Evolutionary conservation across 2,113 vertebrate species (phyloP).

Genomic region (Sinocyclocheilus maitianheensis): DNA sequence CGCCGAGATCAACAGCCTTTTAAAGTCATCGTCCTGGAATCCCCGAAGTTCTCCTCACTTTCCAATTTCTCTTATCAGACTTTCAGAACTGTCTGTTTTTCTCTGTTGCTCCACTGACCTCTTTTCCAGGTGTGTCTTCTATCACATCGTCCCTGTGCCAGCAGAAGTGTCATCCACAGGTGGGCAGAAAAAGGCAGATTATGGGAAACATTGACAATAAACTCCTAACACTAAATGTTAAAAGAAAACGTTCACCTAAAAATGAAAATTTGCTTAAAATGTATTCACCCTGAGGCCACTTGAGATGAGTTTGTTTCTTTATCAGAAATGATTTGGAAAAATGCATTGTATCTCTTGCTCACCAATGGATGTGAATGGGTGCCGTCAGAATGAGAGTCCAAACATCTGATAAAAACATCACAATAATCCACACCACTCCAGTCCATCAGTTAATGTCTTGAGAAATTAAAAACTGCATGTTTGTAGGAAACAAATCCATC

Average conservation of each 20-base stretch:
- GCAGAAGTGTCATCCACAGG: conserved; percentile 11
- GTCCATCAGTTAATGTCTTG: too few species aligned
- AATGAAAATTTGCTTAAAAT: neutral
- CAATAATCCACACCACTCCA: neutral
- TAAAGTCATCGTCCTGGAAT: conserved; percentile 23
- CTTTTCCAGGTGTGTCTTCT: conserved; percentile 37
- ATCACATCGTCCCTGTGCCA: conserved; percentile 9
- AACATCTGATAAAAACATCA: neutral
- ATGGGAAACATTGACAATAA: neutral
- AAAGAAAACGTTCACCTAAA: neutral
- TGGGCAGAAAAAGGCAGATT: neutral
- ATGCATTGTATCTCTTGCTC: neutral
- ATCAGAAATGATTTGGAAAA: neutral
- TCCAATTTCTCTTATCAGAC: conserved; percentile 33
- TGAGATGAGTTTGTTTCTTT: neutral
- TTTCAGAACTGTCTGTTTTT: conserved; percentile 14
- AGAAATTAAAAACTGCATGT: neutral
- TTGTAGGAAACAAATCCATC: neutral
- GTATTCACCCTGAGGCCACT: neutral
- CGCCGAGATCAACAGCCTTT: neutral
- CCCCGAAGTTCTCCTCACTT: conserved; percentile 19
- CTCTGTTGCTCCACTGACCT: conserved; percentile 18
- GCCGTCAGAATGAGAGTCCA: neutral
- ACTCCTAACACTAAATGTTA: neutral
- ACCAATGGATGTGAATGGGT: neutral